Evolutionary conservation across 1,140 invertebrate species (phyloP).

Genomic region (Drosophila ercepeae): DNA sequence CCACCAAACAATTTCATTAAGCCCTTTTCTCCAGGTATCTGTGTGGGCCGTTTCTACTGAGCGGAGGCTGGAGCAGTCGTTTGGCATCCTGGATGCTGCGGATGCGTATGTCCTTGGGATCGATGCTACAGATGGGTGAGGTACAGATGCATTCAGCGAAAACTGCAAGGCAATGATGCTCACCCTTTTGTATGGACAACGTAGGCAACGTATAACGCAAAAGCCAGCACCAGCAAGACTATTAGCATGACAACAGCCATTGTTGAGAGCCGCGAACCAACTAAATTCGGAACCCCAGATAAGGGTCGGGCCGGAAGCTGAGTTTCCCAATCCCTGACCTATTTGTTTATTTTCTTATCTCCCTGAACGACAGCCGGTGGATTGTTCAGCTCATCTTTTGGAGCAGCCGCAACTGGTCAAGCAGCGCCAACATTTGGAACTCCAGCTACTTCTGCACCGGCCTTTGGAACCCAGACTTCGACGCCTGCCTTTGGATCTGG

Average conservation of each 20-base stretch:
- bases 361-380: conserved; percentile 55
- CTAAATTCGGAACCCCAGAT: conserved; percentile 17
- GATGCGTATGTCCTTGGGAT: conserved; percentile 56
- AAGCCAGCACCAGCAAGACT: conserved; percentile 20
- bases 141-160: background rate
- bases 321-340: conserved; percentile 28
- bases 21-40: conserved; percentile 62
- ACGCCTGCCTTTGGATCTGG: conserved; percentile 29
- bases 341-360: conserved; percentile 51
- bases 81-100: conserved; percentile 51
- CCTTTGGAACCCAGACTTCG: conserved; percentile 27
- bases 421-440: conserved; percentile 63
- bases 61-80: conserved; percentile 40
- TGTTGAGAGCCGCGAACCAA: conserved; percentile 9
- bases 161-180: background rate
- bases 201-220: conserved; percentile 41
- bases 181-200: conserved; percentile 59
- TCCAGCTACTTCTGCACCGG: conserved; percentile 56
- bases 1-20: conserved; percentile 11
- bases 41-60: conserved; percentile 17
- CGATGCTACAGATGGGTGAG: conserved; percentile 34
- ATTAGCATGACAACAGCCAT: conserved; percentile 33
- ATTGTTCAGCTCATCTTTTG: conserved; percentile 78
- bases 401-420: conserved; percentile 45
- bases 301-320: background rate